Conservation (phyloP, 2,888 invertebrate species). For the Bedellia somnulentella region DNA sequence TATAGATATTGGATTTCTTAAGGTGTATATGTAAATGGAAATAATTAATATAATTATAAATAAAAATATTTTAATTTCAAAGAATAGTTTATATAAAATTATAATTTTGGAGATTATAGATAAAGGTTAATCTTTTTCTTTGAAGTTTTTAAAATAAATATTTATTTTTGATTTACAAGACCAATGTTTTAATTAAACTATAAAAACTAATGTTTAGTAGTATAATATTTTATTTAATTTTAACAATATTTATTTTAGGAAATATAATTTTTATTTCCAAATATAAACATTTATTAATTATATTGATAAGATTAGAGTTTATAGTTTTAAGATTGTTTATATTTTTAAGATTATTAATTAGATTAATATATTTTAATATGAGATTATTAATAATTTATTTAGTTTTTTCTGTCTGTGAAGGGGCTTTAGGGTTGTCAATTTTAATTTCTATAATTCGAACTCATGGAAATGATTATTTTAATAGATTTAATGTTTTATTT, state of each 20-base stretch:
- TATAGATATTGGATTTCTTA: slow-evolving; percentile 55
- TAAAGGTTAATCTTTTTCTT: slow-evolving; percentile 54
- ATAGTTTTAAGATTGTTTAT: too few species aligned
- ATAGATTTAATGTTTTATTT: slow-evolving; percentile 56
- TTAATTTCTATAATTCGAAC: slow-evolving; percentile 64
- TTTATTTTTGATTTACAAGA: slow-evolving; percentile 70
- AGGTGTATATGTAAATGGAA: slow-evolving; percentile 23
- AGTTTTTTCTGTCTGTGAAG: slow-evolving; percentile 66
- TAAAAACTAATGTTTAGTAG: slow-evolving; percentile 54
- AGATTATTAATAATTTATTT: slow-evolving; percentile 65
- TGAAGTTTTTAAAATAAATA: slow-evolving; percentile 61
- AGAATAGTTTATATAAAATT: slow-evolving; percentile 67
- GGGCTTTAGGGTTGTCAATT: slow-evolving; percentile 64
- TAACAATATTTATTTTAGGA: too few species aligned
- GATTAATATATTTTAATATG: slow-evolving; percentile 45
- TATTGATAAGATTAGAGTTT: slow-evolving; percentile 64
- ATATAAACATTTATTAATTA: slow-evolving; percentile 61
- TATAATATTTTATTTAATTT: slow-evolving; percentile 42
- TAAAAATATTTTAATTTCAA: too few species aligned
- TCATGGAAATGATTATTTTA: slow-evolving; percentile 67
- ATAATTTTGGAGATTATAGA: slow-evolving; percentile 72
- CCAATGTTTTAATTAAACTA: too few species aligned
- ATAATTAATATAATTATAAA: slow-evolving; percentile 30
- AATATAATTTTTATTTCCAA: slow-evolving; percentile 56
- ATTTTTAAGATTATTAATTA: slow-evolving; percentile 52